phyloP scores from a whole-genome alignment of 2,797 vertebrate genomes.

The Anas georgica region DNA sequence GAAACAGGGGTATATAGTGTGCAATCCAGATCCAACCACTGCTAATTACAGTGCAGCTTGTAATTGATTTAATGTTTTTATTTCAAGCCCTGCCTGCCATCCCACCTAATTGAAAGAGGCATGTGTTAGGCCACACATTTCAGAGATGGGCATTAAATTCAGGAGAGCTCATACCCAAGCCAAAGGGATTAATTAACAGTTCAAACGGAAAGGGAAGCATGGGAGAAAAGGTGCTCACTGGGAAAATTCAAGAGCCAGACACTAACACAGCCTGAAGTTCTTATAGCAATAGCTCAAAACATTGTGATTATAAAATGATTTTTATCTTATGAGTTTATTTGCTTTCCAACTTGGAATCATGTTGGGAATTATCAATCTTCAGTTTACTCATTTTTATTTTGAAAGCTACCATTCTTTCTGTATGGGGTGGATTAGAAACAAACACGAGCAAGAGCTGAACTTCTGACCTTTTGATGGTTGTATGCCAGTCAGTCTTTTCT shows the following conservation, averaged over 20 bases:
- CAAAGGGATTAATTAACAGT: neutral
- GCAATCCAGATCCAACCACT: neutral
- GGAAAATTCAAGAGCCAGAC: neutral
- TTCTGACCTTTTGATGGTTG: slow-evolving; percentile 38
- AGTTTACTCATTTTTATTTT: neutral
- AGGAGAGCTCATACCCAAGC: neutral
- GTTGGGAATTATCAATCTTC: neutral
- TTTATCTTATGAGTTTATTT: slow-evolving; percentile 31
- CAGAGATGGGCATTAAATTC: neutral
- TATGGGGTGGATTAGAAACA: neutral
- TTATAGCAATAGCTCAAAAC: neutral
- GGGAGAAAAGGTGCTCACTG: neutral
- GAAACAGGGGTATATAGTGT: neutral
- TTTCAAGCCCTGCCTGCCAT: neutral
- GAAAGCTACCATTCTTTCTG: slow-evolving; percentile 6
- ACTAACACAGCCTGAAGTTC: neutral
- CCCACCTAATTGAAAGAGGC: neutral
- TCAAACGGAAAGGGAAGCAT: neutral
- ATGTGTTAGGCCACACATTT: neutral
- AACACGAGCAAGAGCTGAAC: neutral
- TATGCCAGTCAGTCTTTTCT: neutral
- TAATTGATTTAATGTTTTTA: neutral
- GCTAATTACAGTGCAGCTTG: neutral
- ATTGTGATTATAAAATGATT: slow-evolving; percentile 2
- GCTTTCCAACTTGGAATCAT: slow-evolving; percentile 1